Evolutionary conservation across 2,888 invertebrate species (phyloP), one percentile per base, ranked within the genome.

Genomic region (Belgica antarctica): DNA sequence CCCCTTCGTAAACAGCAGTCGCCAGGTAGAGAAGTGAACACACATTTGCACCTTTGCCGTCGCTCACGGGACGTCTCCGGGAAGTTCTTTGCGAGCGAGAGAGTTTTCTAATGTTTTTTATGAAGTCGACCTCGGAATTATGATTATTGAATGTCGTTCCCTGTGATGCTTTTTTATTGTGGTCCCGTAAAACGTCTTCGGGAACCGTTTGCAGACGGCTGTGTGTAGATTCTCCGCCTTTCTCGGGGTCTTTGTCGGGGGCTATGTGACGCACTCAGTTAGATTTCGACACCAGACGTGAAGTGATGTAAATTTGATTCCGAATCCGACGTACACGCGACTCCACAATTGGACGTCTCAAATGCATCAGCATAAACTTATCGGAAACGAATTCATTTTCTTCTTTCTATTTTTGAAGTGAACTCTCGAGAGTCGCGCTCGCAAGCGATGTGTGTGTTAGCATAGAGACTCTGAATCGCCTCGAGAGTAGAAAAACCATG

Each of bases 51-150:
- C 52, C 52, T 52, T 31, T 52, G 41, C n/a, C 52, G 17, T 52
- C 17, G 41, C 41, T n/a, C n/a, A 41, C 2, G 12, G 2, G 41
- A 41, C 12, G 41, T n/a, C 5, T 8, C 5, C 52, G 52, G 52
- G 52, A n/a, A 19, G 17, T 31, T 31, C 34, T 31, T 31, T n/a
- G 12, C 17, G 19, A 52, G 8, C 52, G 52, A 19, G 2, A 22
- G 22, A 8, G 52, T 52, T 31, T 31, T 31, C 17, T 5, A 52
- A 47, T 66, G 17, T 47, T 65, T 62, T 66, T 66, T 66, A 66
- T 66, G 46, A 47, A 66, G 65, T 66, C 65, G 65, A 66, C 65
- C 65, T 66, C 65, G 65, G 47, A 66, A 47, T 66, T 36, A 66
- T 66, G 46, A 47, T 66, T 66, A 66, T 27, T 66, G 28, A 46